These are phyloP conservation scores for Pteruthius melanotis DNA, from an alignment of 2,113 vertebrate species.

Conservation along the genomic window DNA sequence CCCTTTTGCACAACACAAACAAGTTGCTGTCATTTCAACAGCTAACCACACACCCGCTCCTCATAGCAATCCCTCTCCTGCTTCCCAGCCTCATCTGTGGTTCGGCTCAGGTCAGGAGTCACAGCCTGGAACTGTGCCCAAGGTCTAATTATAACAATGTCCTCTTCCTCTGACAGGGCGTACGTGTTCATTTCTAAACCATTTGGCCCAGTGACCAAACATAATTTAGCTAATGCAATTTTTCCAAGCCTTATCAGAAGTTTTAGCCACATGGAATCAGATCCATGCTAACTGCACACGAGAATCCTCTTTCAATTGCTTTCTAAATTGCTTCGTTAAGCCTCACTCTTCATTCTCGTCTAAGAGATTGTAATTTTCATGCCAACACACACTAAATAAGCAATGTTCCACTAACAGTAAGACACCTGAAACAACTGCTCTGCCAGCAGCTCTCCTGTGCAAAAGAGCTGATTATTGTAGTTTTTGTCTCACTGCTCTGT, in stretches of 20 bases:
- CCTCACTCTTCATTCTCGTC: background rate
- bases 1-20: conserved; percentile 16
- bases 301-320: background rate
- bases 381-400: background rate
- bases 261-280: background rate
- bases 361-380: background rate
- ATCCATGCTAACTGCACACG: background rate
- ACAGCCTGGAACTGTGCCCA: conserved; percentile 37
- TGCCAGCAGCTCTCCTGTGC: background rate
- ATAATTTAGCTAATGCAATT: conserved; percentile 48
- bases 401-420: background rate
- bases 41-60: background rate
- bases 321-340: background rate
- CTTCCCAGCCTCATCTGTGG: conserved; percentile 4
- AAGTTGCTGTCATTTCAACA: background rate
- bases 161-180: conserved; percentile 21
- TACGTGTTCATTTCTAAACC: conserved; percentile 51
- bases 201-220: conserved; percentile 53
- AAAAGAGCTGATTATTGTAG: background rate
- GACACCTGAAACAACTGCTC: background rate
- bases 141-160: conserved; percentile 53
- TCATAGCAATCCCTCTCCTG: background rate
- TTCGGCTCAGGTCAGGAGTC: conserved; percentile 34
- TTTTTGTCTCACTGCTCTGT: background rate
- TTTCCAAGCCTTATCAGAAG: conserved; percentile 49